Evolutionary conservation across 2,888 invertebrate species (phyloP), one percentile per base, ranked within the genome.

Genomic region (Drosophila cognata): DNA sequence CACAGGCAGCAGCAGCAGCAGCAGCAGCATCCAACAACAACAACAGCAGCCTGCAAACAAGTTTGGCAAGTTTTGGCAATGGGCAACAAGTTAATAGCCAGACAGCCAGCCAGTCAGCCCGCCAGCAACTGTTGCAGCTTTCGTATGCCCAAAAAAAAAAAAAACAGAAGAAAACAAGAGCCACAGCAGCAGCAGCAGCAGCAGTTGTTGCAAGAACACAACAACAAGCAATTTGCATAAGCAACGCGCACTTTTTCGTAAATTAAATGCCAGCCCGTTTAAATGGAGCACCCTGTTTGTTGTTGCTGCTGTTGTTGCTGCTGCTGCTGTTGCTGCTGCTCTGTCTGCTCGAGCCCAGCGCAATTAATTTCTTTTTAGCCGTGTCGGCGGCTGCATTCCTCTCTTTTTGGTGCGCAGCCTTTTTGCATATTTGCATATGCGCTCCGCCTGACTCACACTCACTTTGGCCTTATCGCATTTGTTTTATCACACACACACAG

Each of bases 211-310:
- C 68, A 73, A 62, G 61, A 74, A 58, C 67, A 66, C 67, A 79
- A 71, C 74, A 82, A 77, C 80, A 88, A 84, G 88, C 90, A 86
- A 88, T 88, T 88, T 88, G 90, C 87, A 88, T 88, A 88, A 84
- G 90, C 89, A 88, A 88, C 90, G 90, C 87, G 90, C 90, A 90
- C 84, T 90, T 90, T 88, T 86, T 89, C 82, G 89, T 90, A 90
- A 88, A 88, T 88, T 90, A 88, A 88, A 88, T 90, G 87, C 87
- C 79, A 77, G 74, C 74, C 77, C 83, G 75, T 71, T 77, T 81
- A 87, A 86, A 83, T 87, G 87, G 89, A 86, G 90, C 87, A 90
- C 89, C 87, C 89, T 90, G 87, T 84, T 78, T 69, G 78, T 36
- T 81, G 77, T 36, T 69, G 71, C 11, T 64, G 57, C 13, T 60